These are phyloP conservation scores for Lacanobia wlatinum DNA, from an alignment of 2,888 invertebrate genomes.

Conservation along the genomic window DNA sequence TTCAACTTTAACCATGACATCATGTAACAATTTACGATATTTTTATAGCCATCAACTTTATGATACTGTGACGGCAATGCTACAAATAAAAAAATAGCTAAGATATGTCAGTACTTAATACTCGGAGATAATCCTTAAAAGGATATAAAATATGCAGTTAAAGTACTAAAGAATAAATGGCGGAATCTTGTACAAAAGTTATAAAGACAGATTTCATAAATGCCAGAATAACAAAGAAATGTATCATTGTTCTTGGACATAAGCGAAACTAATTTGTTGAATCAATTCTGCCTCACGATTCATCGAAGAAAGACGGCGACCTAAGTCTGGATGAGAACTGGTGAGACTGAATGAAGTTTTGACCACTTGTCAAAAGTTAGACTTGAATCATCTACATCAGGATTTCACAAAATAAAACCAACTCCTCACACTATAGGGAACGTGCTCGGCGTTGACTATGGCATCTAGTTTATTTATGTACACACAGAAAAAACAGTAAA, in stretches of 20 bases:
- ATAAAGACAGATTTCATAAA: neutral
- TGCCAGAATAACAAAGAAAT: constrained; percentile 2
- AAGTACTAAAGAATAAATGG: constrained; percentile 17
- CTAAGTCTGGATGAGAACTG: neutral
- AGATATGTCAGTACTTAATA: constrained; percentile 16
- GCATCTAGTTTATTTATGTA: too few species aligned
- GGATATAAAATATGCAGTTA: constrained; percentile 50
- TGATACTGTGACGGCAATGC: constrained; percentile 19
- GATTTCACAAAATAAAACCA: neutral
- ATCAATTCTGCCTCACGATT: constrained; percentile 45
- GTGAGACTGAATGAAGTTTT: neutral
- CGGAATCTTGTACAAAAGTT: constrained; percentile 18
- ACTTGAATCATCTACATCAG: constrained; percentile 1
- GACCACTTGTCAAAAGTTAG: neutral
- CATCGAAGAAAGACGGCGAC: neutral
- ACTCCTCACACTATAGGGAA: too few species aligned
- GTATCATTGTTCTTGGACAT: neutral
- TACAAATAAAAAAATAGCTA: constrained; percentile 36
- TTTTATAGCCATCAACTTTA: constrained; percentile 47
- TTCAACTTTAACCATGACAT: constrained; percentile 40
- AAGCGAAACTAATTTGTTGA: constrained; percentile 26
- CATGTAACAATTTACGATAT: constrained; percentile 34
- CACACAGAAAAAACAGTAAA: too few species aligned
- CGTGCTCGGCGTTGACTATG: too few species aligned
- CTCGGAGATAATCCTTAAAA: constrained; percentile 30